Percentiles rank a stretch among this genome's conserved stretches.
phyloP scores from a whole-genome alignment of 2,797 vertebrate species.

The Brachymystax lenok region DNA sequence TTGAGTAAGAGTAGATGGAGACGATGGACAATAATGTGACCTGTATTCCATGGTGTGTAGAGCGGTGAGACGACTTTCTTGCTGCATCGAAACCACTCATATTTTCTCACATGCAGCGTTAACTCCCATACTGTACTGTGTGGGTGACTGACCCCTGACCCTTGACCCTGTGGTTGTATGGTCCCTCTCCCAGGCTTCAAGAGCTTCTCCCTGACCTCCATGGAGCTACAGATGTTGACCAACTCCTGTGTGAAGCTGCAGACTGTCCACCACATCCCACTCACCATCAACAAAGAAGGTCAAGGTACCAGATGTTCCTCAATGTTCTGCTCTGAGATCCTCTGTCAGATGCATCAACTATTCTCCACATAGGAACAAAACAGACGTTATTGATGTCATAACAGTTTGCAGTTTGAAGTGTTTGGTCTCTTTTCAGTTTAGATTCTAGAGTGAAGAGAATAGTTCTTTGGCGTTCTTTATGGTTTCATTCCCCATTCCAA shows the following conservation, averaged over 20 bases:
- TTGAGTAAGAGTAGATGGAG: no score
- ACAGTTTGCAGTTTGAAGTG: background rate
- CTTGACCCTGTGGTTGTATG: background rate
- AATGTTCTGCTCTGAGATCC: no score
- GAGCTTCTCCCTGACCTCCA: conserved; percentile 88
- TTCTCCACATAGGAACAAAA: background rate
- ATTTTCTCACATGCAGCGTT: no score
- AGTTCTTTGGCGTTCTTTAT: background rate
- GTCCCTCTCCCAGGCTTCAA: conserved; percentile 83
- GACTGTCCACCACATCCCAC: conserved; percentile 94
- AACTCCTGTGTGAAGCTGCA: conserved; percentile 97
- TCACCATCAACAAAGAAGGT: conserved; percentile 96
- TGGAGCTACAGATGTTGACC: conserved; percentile 98
- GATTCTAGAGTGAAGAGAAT: background rate
- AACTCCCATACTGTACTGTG: background rate
- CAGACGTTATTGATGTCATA: background rate
- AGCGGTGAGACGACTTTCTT: no score
- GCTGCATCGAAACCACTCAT: no score
- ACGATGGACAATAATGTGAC: no score
- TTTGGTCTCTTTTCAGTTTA: background rate
- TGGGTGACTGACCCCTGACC: background rate
- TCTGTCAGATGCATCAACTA: background rate
- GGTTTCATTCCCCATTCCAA: conserved; percentile 44
- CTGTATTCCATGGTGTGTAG: no score
- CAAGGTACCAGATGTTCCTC: conserved; percentile 15